Conservation (phyloP, 2,888 invertebrate species). For the Chymomyza amoena region DNA sequence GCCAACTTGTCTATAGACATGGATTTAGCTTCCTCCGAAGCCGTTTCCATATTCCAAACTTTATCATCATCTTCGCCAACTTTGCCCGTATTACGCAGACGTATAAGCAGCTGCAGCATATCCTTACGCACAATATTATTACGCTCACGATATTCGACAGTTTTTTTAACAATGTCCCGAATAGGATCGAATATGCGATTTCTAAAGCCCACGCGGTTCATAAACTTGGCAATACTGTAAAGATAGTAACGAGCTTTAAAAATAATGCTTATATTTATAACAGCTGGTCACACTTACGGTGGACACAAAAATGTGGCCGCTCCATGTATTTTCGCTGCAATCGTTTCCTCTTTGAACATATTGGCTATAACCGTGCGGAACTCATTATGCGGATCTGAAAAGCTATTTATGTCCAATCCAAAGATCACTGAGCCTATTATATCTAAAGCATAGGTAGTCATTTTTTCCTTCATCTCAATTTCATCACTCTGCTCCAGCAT, state of each 20-base stretch:
- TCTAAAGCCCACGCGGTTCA: constrained; percentile 19
- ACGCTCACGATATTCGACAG: constrained; percentile 75
- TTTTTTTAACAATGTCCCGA: constrained; percentile 70
- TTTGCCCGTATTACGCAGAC: constrained; percentile 74
- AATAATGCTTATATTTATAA: neutral
- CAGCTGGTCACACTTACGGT: constrained; percentile 32
- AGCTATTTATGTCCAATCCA: constrained; percentile 73
- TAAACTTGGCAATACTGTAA: constrained; percentile 36
- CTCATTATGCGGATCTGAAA: constrained; percentile 66
- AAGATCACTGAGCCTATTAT: constrained; percentile 78
- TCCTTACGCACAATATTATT: constrained; percentile 77
- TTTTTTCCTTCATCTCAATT: constrained; percentile 78
- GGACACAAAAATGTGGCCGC: constrained; percentile 31
- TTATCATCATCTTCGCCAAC: constrained; percentile 54
- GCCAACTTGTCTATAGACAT: constrained; percentile 67
- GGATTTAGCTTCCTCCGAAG: constrained; percentile 43
- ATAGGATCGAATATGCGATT: constrained; percentile 63
- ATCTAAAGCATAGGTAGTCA: constrained; percentile 73
- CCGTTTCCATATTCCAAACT: constrained; percentile 51
- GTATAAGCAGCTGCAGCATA: constrained; percentile 78
- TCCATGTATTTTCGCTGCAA: neutral
- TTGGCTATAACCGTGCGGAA: constrained; percentile 43
- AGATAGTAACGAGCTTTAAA: neutral
- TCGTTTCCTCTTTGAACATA: constrained; percentile 5
- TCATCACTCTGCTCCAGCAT: constrained; percentile 62